A percentile compares a stretch with the other conserved stretches of the same genome.
These are phyloP conservation scores for Parasteatoda tepidariorum DNA, from an alignment of 1,140 invertebrate species.

Conservation along the genomic window DNA sequence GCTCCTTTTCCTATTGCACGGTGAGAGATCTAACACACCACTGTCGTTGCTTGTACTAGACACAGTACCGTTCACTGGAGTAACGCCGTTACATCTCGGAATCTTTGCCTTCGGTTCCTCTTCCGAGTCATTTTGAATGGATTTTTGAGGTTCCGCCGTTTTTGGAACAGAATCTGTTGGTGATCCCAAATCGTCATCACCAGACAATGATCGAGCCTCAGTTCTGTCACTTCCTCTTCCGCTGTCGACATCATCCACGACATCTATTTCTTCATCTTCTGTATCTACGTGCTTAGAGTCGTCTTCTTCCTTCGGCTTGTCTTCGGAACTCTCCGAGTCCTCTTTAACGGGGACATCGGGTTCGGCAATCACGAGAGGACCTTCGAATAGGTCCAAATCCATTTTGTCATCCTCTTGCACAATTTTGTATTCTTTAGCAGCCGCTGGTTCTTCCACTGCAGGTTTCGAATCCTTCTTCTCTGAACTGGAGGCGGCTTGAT, in stretches of 20 bases:
- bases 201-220: conserved; percentile 41
- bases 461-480: conserved; percentile 5
- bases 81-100: conserved; percentile 8
- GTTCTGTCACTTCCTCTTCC: conserved; percentile 45
- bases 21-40: conserved; percentile 37
- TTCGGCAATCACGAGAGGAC: conserved; percentile 47
- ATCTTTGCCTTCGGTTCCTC: background rate
- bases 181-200: conserved; percentile 52
- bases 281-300: conserved; percentile 13
- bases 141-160: conserved; percentile 15
- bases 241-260: conserved; percentile 31
- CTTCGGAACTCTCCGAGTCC: conserved; percentile 8
- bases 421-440: background rate
- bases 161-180: conserved; percentile 49
- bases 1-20: conserved; percentile 14
- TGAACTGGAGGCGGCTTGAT: background rate
- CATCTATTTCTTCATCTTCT: conserved; percentile 54
- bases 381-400: conserved; percentile 52
- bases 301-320: background rate
- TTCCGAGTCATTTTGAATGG: conserved; percentile 3
- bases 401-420: conserved; percentile 41
- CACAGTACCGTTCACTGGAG: background rate
- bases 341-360: conserved; percentile 32
- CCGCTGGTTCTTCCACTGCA: background rate
- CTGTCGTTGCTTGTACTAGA: conserved; percentile 6